phyloP scores from a whole-genome alignment of 2,888 invertebrate genomes.

The Cheilosia scutellata region DNA sequence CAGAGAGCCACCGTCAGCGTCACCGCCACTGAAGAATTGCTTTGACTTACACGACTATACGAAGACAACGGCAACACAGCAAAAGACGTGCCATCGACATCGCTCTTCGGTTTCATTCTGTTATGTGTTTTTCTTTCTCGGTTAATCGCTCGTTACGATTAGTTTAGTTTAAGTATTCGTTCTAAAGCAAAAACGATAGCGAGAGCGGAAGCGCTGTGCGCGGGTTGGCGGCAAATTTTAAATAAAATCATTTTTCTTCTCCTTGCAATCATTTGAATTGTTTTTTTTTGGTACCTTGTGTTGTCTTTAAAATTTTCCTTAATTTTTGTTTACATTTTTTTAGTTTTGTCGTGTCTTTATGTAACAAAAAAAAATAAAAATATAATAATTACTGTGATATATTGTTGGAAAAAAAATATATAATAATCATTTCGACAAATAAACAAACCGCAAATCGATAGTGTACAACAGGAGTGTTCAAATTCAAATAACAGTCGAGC shows the following conservation, averaged over 20 bases:
- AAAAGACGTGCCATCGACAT: constrained; percentile 29
- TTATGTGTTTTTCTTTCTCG: constrained; percentile 73
- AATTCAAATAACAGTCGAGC: constrained; percentile 26
- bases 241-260: constrained; percentile 43
- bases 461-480: constrained; percentile 13
- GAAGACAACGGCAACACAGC: constrained; percentile 16
- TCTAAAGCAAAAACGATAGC: constrained; percentile 69
- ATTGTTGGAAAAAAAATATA: constrained; percentile 41
- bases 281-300: neutral
- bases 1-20: constrained; percentile 44
- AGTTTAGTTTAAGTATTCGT: constrained; percentile 75
- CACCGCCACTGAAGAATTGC: constrained; percentile 29
- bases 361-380: constrained; percentile 36
- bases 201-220: constrained; percentile 58
- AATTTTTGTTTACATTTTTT: constrained; percentile 45
- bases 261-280: constrained; percentile 15
- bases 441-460: constrained; percentile 57
- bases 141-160: constrained; percentile 75
- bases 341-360: constrained; percentile 47
- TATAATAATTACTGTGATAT: constrained; percentile 53
- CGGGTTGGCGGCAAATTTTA: constrained; percentile 72
- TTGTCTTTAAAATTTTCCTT: constrained; percentile 25
- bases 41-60: constrained; percentile 39
- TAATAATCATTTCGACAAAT: constrained; percentile 1
- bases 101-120: constrained; percentile 59